phyloP scores from a whole-genome alignment of 2,888 invertebrate genomes.

The Lysandra coridon region DNA sequence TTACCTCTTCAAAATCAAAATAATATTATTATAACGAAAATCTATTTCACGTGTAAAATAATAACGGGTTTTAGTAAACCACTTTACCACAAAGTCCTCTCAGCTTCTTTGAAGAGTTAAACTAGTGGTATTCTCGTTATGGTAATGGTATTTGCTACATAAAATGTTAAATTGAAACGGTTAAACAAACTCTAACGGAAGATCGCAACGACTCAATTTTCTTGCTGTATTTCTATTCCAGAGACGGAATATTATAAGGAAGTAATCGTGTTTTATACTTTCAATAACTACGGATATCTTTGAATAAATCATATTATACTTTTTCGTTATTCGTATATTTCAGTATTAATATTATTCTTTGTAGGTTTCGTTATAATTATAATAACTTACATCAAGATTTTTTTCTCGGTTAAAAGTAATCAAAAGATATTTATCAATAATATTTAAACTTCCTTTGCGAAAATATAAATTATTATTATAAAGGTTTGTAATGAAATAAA shows the following conservation, averaged over 20 bases:
- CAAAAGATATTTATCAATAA: too few species aligned
- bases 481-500: background rate
- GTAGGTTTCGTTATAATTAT: too few species aligned
- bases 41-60: background rate
- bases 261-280: background rate
- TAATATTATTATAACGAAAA: too few species aligned
- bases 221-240: background rate
- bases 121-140: background rate
- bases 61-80: background rate
- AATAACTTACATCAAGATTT: too few species aligned
- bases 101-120: background rate
- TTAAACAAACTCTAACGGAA: background rate
- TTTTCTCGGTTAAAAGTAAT: too few species aligned
- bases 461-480: too few species aligned
- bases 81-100: background rate
- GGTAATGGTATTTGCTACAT: slow-evolving; percentile 9
- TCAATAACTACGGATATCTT: background rate
- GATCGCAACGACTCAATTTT: background rate
- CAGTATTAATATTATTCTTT: background rate
- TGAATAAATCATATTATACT: background rate
- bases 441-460: too few species aligned
- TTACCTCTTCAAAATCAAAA: too few species aligned
- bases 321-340: background rate
- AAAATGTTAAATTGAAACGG: slow-evolving; percentile 13
- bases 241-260: background rate